Evolutionary conservation across 2,888 invertebrate species (phyloP), one percentile per base, ranked within the genome.

Genomic region (Hypolimnas misippus): DNA sequence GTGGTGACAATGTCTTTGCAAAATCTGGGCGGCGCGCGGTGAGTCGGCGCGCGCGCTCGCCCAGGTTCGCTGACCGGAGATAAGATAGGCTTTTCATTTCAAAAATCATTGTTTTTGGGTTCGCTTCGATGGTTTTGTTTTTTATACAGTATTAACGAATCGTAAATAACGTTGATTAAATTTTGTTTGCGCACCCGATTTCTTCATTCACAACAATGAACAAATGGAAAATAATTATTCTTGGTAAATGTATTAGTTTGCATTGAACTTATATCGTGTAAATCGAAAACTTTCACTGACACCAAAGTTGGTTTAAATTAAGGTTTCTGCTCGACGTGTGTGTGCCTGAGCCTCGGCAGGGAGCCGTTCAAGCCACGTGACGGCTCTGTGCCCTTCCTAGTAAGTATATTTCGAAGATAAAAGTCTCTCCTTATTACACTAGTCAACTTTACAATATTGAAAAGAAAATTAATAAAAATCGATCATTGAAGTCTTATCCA

Each of bases 381-480:
- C 0, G 84, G 83, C 12, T 68, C 82, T 0, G 2, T 86, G 10
- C 82, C 84, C 3, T 89, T 80, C 66, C 6, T 85, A 16, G 89
- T 89, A 74, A 88, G 88, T 79, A 16, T 33, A 35, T 38, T 29
- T 44, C 38, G 3, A 19, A 8, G 16, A n/a, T n/a, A 17, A 6
- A 21, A n/a, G n/a, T 12, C 3, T 55, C n/a, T 16, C 8, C n/a
- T 6, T 44, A 16, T 19, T 14, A 31, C 5, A 5, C 1, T 25
- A 25, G 10, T 1, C 10, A 19, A 12, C 14, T 40, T 33, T 33
- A 6, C n/a, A 8, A 33, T 10, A 33, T 33, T 33, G 6, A 33
- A 8, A 33, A 7, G 8, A 1, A 33, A 2, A 40, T 40, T 8
- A 2, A 8, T 7, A 16, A 16, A 7, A 14, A 2, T 3, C 4